These are phyloP conservation scores for Epicauta chinensis DNA, from an alignment of 1,140 invertebrate genomes.

Conservation along the genomic window DNA sequence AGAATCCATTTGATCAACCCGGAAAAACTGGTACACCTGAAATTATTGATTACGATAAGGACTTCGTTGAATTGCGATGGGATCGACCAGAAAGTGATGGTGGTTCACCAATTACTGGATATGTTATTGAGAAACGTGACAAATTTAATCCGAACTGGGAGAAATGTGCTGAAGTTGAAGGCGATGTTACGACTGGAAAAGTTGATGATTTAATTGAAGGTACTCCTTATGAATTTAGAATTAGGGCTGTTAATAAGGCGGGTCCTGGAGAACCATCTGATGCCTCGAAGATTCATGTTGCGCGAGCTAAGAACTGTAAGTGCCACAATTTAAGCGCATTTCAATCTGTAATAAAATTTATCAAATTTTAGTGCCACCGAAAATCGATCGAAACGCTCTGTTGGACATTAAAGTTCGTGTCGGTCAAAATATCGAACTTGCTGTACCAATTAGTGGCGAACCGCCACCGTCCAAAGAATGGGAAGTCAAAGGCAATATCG, in stretches of 20 bases:
- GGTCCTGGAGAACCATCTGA: constrained; percentile 88
- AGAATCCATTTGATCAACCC: constrained; percentile 90
- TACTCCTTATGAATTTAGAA: constrained; percentile 88
- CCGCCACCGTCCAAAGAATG: constrained; percentile 92
- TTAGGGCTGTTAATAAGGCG: constrained; percentile 90
- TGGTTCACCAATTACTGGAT: constrained; percentile 84
- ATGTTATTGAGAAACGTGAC: constrained; percentile 94
- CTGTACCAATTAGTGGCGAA: constrained; percentile 90
- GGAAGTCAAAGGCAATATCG: constrained; percentile 72
- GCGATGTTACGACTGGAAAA: constrained; percentile 73
- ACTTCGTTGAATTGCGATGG: constrained; percentile 96
- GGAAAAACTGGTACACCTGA: constrained; percentile 82
- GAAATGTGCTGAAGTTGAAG: constrained; percentile 76
- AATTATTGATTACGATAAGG: constrained; percentile 85
- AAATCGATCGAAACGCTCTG: constrained; percentile 91
- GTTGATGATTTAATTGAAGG: constrained; percentile 88
- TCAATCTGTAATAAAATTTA: no score
- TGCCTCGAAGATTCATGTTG: constrained; percentile 78
- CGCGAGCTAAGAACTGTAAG: constrained; percentile 83
- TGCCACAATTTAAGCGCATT: no score
- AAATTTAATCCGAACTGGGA: constrained; percentile 84
- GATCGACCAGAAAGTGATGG: constrained; percentile 77
- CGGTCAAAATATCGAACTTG: constrained; percentile 88
- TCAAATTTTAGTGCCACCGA: constrained; percentile 66
- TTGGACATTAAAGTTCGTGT: constrained; percentile 87